Conservation (phyloP, 2,888 invertebrate genomes). For the Noctua janthe region DNA sequence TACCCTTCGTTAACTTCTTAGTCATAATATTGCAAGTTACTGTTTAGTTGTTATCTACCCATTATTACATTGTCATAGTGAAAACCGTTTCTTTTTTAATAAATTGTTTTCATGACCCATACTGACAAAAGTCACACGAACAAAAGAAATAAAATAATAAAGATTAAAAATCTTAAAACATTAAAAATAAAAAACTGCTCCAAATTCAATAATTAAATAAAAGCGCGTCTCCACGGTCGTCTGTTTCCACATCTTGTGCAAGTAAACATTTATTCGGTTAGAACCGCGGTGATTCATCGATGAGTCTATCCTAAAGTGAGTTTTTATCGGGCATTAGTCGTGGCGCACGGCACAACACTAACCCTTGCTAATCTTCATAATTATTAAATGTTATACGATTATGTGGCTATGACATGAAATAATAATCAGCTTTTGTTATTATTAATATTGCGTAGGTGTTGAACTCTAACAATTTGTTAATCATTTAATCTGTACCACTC, state of each 20-base stretch:
- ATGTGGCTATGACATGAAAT: constrained; percentile 40
- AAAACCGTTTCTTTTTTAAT: background rate
- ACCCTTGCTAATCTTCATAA: constrained; percentile 49
- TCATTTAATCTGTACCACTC: constrained; percentile 35
- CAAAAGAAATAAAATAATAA: background rate
- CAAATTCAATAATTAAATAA: constrained; percentile 17
- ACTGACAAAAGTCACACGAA: background rate
- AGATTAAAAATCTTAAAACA: background rate
- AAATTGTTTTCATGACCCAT: background rate
- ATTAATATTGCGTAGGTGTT: constrained; percentile 37
- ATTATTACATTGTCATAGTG: background rate
- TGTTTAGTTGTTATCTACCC: background rate
- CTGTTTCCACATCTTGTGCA: constrained; percentile 86
- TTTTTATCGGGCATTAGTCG: constrained; percentile 86
- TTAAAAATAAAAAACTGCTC: background rate
- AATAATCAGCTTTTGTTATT: constrained; percentile 40
- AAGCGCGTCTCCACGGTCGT: constrained; percentile 75
- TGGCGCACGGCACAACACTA: constrained; percentile 60
- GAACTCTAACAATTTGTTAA: constrained; percentile 48
- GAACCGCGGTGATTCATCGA: constrained; percentile 88
- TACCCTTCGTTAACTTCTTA: constrained; percentile 14
- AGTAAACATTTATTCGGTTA: constrained; percentile 86
- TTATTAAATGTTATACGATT: constrained; percentile 39
- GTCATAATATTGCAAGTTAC: constrained; percentile 23
- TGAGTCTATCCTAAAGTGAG: constrained; percentile 88